Percentiles rank a stretch among this genome's conserved stretches.
Conservation (phyloP, 1,140 invertebrate species). For the Caerostris darwini region DNA sequence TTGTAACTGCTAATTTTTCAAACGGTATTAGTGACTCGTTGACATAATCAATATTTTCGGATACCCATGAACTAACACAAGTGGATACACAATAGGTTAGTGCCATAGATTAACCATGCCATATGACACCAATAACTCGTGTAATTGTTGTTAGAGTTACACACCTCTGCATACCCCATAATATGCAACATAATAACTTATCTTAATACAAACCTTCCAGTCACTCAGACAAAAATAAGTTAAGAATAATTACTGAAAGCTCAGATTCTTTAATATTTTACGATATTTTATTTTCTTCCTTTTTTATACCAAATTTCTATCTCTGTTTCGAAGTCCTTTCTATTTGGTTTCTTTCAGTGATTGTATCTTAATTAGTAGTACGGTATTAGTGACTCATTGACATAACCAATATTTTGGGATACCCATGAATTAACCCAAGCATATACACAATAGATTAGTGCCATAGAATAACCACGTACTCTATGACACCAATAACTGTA, state of each 20-base stretch:
- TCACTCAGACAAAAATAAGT: too few species aligned
- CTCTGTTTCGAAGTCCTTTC: too few species aligned
- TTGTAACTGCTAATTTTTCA: too few species aligned
- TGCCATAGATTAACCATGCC: conserved; percentile 29
- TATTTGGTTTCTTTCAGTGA: too few species aligned
- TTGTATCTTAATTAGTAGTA: too few species aligned
- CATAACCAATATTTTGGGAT: neutral
- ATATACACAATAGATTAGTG: conserved; percentile 5
- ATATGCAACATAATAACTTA: too few species aligned
- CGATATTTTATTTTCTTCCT: too few species aligned
- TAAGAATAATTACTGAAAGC: too few species aligned
- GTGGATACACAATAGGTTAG: neutral
- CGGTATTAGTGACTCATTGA: neutral
- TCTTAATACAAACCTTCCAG: too few species aligned
- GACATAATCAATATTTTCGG: neutral
- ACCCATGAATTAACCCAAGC: neutral
- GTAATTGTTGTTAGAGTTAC: conserved; percentile 52
- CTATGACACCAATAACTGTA: conserved; percentile 48
- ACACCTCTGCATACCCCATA: conserved; percentile 29
- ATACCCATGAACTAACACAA: neutral
- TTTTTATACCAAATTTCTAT: too few species aligned
- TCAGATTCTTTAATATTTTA: too few species aligned
- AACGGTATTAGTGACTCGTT: neutral
- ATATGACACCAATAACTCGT: conserved; percentile 44
- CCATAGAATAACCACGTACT: conserved; percentile 31